Base-by-base conservation (phyloP, 2,113 vertebrate genomes). In the Tichodroma muraria region DNA sequence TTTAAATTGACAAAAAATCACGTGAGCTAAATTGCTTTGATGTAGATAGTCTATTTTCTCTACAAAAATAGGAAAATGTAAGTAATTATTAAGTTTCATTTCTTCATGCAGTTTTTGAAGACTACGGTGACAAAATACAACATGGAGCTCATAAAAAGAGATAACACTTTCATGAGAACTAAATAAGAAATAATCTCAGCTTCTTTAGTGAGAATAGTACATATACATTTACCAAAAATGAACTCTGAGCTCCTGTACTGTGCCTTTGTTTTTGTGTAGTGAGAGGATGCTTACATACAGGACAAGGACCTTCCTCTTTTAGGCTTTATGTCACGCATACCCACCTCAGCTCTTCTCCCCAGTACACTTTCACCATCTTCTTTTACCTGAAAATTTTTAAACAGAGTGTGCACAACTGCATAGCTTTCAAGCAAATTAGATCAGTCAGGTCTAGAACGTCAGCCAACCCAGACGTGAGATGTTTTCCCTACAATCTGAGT, bases 341-440 rank as follows among this genome's bases (percentile, higher is more conserved):
- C 85, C 87, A 85, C 91, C 91, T 89, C 94, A 88, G 94, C 93
- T 95, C 96, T 96, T 95, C 86, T 97, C 85, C 94, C 95, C 95
- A 95, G 88, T 89, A 96, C 70, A 97, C 95, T 94, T 87, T 90
- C 96, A 92, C 87, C 93, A 95, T 95, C 76, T 91, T 96, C 95
- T 97, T 91, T 94, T 61, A 94, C 82, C 92, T 87, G 85, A 94
- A 97, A 90, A 78, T 94, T 89, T 96, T 93, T 96, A 92, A 96
- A 96, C 87, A 96, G 88, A 97, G 89, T 86, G 93, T 90, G 96
- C 88, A 95, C 53, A 91, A 94, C 88, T 90, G 91, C 89, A 82
- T 87, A 94, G 95, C 96, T 96, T 96, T 94, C 89, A 96, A 96
- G 95, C 93, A 92, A 90, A 52, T 94, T 71, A 91, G 92, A 87